Base-by-base conservation (phyloP, 1,140 invertebrate genomes). In the Tenebrio molitor region DNA sequence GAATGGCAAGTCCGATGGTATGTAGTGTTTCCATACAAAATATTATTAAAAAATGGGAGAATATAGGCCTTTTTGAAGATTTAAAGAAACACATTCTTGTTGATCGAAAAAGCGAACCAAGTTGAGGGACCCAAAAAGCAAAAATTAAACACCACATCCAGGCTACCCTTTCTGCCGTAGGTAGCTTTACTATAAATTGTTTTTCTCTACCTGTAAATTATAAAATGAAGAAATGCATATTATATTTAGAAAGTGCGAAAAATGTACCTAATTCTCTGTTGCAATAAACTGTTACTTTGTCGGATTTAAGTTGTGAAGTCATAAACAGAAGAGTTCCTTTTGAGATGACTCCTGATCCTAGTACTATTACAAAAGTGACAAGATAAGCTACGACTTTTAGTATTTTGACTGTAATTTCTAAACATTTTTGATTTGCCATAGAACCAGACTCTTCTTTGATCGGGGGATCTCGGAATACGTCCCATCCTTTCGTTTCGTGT, bases 121-220 rank as follows among this genome's bases (percentile, higher is more conserved):
- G 84, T 83, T 97, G 95, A 0, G 96, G 96, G 34, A 96, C 89
- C 0, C 93, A 87, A 79, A 94, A 96, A 0, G 91, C 92, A 73
- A 96, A 92, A 29, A 97, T 85, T n/a, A 97, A 84, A 65, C 93
- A 94, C 96, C 96, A 97, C 81, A 95, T 94, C 95, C 95, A 97
- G 6, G 92, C 93, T 58, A 96, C 91, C 41, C 94, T 88, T 83
- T 97, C 95, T 72, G 91, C 89, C 71, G 93, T 90, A 1, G 94
- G 92, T 71, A 95, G 83, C 25, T 87, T 88, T 0, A 92, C 92
- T 75, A 92, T 86, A 79, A 93, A 95, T 81, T 91, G 89, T 80
- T 93, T 94, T 81, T 95, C 93, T 76, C 93, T 89, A 81, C 91
- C 93, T 94, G 84, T n/a, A 84, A 79, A 16, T 23, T 25, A n/a